Base-by-base conservation (phyloP, 2,888 invertebrate genomes). In the Brachyptera risi region DNA sequence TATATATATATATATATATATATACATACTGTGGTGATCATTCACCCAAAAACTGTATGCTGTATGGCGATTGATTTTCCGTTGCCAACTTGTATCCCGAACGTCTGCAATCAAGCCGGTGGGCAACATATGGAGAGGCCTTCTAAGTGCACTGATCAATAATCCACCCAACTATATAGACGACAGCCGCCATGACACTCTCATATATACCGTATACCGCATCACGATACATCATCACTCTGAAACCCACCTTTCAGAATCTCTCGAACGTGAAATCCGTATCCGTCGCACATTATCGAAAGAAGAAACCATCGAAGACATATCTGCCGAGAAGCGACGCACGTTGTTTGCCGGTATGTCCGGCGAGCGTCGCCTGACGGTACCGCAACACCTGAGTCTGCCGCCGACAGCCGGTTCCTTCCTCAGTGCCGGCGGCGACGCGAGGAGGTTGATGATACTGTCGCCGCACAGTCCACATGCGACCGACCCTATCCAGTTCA, bases 391-490 rank as follows among this genome's bases (percentile, higher is more conserved):
- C 71, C 77, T 88, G 38, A 87, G 87, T 68, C 74, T 88, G 37
- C 87, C 86, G 7, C 86, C 87, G 7, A 84, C 86, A 0, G 74
- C 77, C 4, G 85, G 83, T 63, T 79, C 81, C 56, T 79, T 79
- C 44, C 67, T 79, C 38, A 79, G 75, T 51, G 69, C 77, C 58
- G 79, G 79, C 65, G 72, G 73, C n/a, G 74, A 74, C 38, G 80
- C 81, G 68, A 72, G 86, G 13, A 82, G 81, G 67, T 81, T 92
- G 57, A 90, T 89, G 40, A 92, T 92, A 62, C 76, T 92, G 62
- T 91, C 91, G 67, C 88, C 88, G 0, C 88, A 88, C 72, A 87
- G 87, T 70, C 92, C 91, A 0, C 80, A 87, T 70, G 76, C 80
- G 3, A 79, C 82, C 1, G 90, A 90, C 68, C 77, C 87, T 66